phyloP scores from a whole-genome alignment of 2,888 invertebrate genomes.

The Dynastes tityus region DNA sequence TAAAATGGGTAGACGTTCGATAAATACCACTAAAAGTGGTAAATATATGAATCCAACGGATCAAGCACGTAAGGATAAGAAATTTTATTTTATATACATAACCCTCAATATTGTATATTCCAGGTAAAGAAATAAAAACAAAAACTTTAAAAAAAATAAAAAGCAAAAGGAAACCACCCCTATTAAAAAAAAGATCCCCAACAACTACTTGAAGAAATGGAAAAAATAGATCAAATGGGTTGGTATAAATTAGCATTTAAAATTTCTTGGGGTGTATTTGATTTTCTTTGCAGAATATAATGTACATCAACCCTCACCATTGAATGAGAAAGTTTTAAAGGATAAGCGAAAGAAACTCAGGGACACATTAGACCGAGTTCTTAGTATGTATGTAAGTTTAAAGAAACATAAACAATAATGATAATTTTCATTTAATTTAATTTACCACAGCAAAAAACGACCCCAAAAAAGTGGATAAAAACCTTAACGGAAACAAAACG shows the following conservation, averaged over 20 bases:
- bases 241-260: slow-evolving; percentile 59
- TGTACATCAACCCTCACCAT: slow-evolving; percentile 92
- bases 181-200: slow-evolving; percentile 98
- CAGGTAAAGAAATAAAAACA: slow-evolving; percentile 97
- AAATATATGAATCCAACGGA: slow-evolving; percentile 99
- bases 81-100: slow-evolving; percentile 33
- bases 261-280: not conserved
- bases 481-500: slow-evolving; percentile 91
- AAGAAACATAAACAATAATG: slow-evolving; percentile 23
- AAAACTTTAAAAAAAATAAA: slow-evolving; percentile 98
- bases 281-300: slow-evolving; percentile 83
- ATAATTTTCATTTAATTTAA: slow-evolving; percentile 20
- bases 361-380: slow-evolving; percentile 95
- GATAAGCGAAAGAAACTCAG: slow-evolving; percentile 96
- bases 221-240: slow-evolving; percentile 99
- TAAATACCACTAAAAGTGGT: slow-evolving; percentile 99
- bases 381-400: slow-evolving; percentile 94
- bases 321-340: slow-evolving; percentile 96
- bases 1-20: slow-evolving; percentile 95
- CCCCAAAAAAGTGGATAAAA: slow-evolving; percentile 96
- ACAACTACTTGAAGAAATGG: slow-evolving; percentile 95
- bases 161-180: too few species aligned
- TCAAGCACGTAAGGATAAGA: slow-evolving; percentile 90
- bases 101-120: slow-evolving; percentile 55
- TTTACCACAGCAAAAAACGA: slow-evolving; percentile 92